phyloP scores from a whole-genome alignment of 2,797 vertebrate species.

The Tolypeutes matacus region DNA sequence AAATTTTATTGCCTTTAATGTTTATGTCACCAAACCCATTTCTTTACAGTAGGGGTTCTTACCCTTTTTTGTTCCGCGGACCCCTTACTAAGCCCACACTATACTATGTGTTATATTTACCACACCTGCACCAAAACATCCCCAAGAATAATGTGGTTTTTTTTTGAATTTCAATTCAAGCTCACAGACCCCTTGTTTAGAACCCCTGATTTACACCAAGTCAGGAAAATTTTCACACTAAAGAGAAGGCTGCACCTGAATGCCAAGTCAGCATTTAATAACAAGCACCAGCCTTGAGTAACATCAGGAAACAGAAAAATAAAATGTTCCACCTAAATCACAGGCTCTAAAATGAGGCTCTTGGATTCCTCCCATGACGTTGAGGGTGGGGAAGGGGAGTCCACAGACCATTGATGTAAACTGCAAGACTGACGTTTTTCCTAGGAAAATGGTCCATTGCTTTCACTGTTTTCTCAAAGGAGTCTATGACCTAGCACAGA shows the following conservation, averaged over 20 bases:
- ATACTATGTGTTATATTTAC: too few relatives aligned
- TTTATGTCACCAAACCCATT: background rate
- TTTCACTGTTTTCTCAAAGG: background rate
- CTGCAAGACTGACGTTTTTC: background rate
- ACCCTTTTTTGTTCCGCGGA: too few relatives aligned
- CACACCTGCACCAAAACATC: too few relatives aligned
- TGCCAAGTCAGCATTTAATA: background rate
- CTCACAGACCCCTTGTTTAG: too few relatives aligned
- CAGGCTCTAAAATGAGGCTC: background rate
- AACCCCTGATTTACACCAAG: background rate
- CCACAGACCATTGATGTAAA: background rate
- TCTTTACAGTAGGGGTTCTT: background rate
- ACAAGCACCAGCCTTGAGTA: background rate
- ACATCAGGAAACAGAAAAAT: background rate
- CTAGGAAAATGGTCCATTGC: background rate
- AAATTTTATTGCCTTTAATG: background rate
- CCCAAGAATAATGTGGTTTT: too few relatives aligned
- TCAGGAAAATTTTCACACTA: conserved; percentile 10
- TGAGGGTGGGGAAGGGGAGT: background rate
- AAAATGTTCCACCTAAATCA: background rate
- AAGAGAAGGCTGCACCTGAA: background rate
- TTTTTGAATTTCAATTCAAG: too few relatives aligned
- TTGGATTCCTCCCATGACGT: background rate
- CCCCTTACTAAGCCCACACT: too few relatives aligned
- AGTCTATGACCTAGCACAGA: background rate